Evolutionary conservation across 2,797 vertebrate species (phyloP), one percentile per base, ranked within the genome.

Genomic region (Taenioides sp.): DNA sequence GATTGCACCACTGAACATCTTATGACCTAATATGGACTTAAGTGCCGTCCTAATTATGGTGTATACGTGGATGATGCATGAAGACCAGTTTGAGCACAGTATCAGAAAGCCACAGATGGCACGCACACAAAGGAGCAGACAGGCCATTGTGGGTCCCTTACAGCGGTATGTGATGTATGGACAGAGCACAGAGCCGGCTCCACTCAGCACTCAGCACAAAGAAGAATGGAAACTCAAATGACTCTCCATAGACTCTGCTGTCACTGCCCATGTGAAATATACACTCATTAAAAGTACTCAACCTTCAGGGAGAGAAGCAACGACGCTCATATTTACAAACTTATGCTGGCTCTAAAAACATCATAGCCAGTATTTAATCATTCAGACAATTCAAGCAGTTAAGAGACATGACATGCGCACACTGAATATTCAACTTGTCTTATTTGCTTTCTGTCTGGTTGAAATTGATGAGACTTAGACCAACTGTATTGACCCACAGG

Each of bases 231-330:
- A 79, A 92, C 89, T 87, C 80, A 89, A 87, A 91, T 90, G 89
- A 87, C 80, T 91, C 83, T 91, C 84, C 80, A 69, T 86, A 82
- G 89, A 91, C 89, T 84, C 84, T 87, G 84, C 88, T 89, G 88
- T 90, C 87, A 71, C 84, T 76, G 84, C 77, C 80, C 86, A 78
- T 74, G 88, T 90, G 92, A 91, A 87, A 89, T 91, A 91, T 89
- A 86, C 84, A 82, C 85, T 87, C 89, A 92, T 93, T 91, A 92
- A 87, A 76, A 78, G 74, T 52, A 71, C 81, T 67, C 74, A 85
- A 70, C 80, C 70, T 81, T 73, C 76, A 49, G 61, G 80, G 85
- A 73, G 70, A 87, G 22, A 16, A 78, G 64, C 78, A 64, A 64
- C 34, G 49, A 77, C 59, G 84, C 70, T 77, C 67, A 52, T 58